A percentile compares a stretch with the other conserved stretches of the same genome.
Conservation (phyloP, 2,797 vertebrate genomes). For the Varecia variegata region DNA sequence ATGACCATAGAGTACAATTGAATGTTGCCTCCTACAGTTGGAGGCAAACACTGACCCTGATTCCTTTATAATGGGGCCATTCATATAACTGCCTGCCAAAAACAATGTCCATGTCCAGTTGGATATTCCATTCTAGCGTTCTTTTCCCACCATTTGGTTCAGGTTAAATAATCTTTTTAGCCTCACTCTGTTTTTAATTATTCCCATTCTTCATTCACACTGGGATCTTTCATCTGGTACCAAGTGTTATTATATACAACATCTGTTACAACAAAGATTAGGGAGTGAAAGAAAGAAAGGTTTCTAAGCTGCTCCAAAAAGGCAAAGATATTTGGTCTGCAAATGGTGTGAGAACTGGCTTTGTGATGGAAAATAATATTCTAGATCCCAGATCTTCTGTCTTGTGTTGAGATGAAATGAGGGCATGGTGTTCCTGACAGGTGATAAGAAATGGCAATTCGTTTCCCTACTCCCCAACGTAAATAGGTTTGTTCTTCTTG, state of each 20-base stretch:
- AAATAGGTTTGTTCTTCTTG: constrained; percentile 14
- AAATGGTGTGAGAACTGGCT: not conserved
- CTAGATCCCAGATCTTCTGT: not conserved
- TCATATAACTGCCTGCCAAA: not conserved
- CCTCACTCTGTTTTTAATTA: not conserved
- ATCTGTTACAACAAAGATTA: not conserved
- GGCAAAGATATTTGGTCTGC: not conserved
- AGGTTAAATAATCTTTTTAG: not conserved
- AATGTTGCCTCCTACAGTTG: not conserved
- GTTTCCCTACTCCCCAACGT: not conserved
- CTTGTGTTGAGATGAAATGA: constrained; percentile 19
- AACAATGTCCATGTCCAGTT: not conserved
- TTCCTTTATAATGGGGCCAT: not conserved
- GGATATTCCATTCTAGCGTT: not conserved
- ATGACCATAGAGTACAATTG: not conserved
- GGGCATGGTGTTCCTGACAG: not conserved
- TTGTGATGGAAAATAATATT: not conserved
- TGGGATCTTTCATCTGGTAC: not conserved
- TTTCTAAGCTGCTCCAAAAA: not conserved
- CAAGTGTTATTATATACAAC: not conserved
- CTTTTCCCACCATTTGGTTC: not conserved
- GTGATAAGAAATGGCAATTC: not conserved
- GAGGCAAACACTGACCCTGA: not conserved
- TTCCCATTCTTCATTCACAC: not conserved
- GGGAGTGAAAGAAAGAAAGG: not conserved